These are phyloP conservation scores for Melopsittacus undulatus DNA, from an alignment of 2,797 vertebrate species.

Conservation along the genomic window DNA sequence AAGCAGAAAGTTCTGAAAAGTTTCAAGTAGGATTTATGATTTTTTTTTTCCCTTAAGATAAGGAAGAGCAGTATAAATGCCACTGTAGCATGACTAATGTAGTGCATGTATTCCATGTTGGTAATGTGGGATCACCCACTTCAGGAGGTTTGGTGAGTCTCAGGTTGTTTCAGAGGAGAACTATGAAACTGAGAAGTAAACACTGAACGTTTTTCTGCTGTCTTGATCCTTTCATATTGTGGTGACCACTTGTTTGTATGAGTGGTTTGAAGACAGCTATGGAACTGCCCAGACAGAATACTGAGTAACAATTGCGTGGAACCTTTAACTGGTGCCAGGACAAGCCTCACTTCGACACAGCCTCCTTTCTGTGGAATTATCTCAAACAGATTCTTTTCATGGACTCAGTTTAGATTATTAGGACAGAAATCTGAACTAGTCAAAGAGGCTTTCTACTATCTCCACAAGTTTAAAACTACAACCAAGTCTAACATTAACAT, in stretches of 20 bases:
- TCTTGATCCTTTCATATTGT: neutral
- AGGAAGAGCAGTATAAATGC: neutral
- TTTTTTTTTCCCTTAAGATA: neutral
- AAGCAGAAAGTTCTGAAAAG: constrained; percentile 36
- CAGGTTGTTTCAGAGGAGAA: neutral
- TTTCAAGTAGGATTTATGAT: constrained; percentile 7
- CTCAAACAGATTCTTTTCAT: neutral
- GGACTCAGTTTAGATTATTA: neutral
- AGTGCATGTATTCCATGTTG: neutral
- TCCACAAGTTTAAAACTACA: neutral
- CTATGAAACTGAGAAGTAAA: neutral
- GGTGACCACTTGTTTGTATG: neutral
- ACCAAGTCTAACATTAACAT: neutral
- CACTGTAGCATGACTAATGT: neutral
- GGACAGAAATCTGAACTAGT: neutral
- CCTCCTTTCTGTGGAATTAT: neutral
- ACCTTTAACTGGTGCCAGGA: neutral
- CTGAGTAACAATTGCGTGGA: neutral
- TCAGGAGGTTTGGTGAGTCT: neutral
- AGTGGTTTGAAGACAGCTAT: neutral
- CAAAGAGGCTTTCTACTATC: accelerated
- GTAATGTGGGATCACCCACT: neutral
- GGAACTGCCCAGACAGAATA: neutral
- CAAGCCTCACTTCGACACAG: neutral
- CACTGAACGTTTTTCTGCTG: neutral